Evolutionary conservation across 2,113 vertebrate species (phyloP), one percentile per base, ranked within the genome.

Genomic region (Campylorhamphus procurvoides): DNA sequence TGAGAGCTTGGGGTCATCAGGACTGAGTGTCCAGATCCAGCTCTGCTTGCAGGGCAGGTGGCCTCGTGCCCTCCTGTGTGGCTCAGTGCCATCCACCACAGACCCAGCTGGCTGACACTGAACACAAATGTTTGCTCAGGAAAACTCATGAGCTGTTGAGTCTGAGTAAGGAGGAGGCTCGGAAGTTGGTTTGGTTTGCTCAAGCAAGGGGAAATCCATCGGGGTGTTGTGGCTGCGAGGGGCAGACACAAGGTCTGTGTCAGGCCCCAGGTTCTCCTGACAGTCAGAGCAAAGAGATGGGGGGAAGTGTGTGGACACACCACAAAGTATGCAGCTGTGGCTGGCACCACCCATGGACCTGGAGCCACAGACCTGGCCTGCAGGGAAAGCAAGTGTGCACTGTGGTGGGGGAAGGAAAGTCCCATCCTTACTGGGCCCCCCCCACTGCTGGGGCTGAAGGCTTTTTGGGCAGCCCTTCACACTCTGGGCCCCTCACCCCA

Each of bases 331-430:
- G 62, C 62, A 62, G 62, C 66, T 58, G 12, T 40, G 47, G 44
- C 71, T 49, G 37, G 87, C 58, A 49, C 28, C 1, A 0, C 17
- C 81, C 47, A 4, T 0, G 0, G n/a, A 49, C 22, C 42, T 0
- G 0, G 53, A 81, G 68, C 53, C 71, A 18, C 86, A 67, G 56
- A 44, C 10, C n/a, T 3, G 15, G 40, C 25, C 67, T 31, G 24
- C 56, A 84, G 74, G 52, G 63, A 46, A 39, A 75, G 13, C 50
- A 29, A 25, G 28, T 0, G 3, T 62, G 37, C 24, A 5, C 37
- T 29, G 20, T 10, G 31, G n/a, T 1, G 25, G 15, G 12, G 11
- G 33, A 5, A 52, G 23, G 46, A 49, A 7, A 82, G 31, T 40
- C 37, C 31, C 49, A 19, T 55, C 46, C 31, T 13, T 18, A 22